Conservation (phyloP, 2,113 vertebrate genomes). For the Cnemophilus loriae region DNA sequence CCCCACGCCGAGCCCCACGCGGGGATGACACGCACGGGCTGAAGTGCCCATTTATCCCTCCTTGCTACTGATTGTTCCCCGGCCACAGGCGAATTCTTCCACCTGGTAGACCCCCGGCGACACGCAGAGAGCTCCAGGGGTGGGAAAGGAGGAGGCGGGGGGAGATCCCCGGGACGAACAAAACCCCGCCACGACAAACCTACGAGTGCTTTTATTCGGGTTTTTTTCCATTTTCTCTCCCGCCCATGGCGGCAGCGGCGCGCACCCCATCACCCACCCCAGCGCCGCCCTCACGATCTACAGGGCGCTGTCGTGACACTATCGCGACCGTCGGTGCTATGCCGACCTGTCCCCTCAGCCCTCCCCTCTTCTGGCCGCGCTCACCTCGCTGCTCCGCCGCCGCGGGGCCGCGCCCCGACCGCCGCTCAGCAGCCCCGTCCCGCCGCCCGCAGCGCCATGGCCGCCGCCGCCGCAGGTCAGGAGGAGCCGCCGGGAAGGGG, state of each 20-base stretch:
- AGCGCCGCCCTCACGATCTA: not conserved
- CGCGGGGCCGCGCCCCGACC: not conserved
- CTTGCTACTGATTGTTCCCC: rapidly evolving
- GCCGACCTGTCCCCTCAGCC: not conserved
- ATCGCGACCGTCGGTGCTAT: not conserved
- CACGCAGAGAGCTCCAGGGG: not conserved
- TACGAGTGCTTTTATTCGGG: not conserved
- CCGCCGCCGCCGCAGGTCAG: not conserved
- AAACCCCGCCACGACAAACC: not conserved
- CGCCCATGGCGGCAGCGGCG: not conserved
- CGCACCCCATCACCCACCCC: not conserved
- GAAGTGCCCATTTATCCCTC: not conserved
- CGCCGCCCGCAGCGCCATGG: not conserved
- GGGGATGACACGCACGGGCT: not conserved
- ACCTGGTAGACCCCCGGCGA: not conserved
- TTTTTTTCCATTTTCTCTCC: not conserved
- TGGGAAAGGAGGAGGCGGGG: not conserved
- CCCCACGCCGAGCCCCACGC: not conserved
- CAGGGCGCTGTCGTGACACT: not conserved
- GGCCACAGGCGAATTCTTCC: not conserved
- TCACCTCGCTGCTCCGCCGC: not conserved
- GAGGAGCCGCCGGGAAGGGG: not conserved
- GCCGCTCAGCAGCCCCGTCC: not conserved
- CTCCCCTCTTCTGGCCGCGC: not conserved
- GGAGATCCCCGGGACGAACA: not conserved